phyloP scores from a whole-genome alignment of 1,140 invertebrate species.

The Chionoecetes opilio region DNA sequence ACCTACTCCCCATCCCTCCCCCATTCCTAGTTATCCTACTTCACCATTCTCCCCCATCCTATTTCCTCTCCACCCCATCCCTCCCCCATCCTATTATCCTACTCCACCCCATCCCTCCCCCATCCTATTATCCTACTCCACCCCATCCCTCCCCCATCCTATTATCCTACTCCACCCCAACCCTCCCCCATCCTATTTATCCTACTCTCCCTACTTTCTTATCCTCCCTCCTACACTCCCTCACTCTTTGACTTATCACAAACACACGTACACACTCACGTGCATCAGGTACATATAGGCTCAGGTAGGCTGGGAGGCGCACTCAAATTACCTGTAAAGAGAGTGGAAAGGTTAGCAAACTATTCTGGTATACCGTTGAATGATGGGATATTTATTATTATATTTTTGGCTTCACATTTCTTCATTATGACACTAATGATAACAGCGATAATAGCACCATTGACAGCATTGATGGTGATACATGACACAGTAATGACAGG shows the following conservation, averaged over 20 bases:
- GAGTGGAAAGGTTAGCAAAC: not conserved
- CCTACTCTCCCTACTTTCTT: not conserved
- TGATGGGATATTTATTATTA: not conserved
- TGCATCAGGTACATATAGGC: not conserved
- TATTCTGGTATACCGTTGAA: not conserved
- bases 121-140: no score
- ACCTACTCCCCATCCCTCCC: no score
- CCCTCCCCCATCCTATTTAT: no score
- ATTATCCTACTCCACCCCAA: no score
- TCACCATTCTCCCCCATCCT: not conserved
- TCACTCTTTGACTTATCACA: not conserved
- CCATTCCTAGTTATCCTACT: no score
- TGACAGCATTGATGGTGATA: not conserved
- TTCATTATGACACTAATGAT: not conserved
- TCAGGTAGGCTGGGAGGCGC: not conserved
- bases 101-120: not conserved
- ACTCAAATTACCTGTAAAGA: slow-evolving; percentile 6
- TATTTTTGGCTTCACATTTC: not conserved
- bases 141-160: no score
- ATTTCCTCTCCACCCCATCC: not conserved
- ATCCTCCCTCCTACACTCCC: not conserved
- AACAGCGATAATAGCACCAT: not conserved
- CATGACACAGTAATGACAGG: not conserved
- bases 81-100: not conserved
- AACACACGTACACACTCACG: not conserved